Conservation (phyloP, 2,113 vertebrate genomes). For the Phaethon lepturus region DNA sequence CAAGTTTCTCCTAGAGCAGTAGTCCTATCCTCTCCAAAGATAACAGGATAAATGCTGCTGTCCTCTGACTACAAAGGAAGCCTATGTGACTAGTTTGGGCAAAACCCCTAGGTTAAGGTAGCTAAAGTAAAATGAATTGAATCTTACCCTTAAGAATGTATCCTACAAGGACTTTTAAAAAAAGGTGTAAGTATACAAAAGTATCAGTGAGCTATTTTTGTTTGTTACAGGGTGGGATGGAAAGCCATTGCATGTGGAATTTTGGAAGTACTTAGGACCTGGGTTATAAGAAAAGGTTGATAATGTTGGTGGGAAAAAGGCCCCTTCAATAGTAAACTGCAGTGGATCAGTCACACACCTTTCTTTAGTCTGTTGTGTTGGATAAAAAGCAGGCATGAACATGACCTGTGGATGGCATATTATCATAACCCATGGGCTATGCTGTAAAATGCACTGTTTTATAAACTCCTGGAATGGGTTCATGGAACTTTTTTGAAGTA, state of each 20-base stretch:
- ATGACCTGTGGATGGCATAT: constrained; percentile 63
- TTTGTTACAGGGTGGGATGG: not conserved
- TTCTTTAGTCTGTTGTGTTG: constrained; percentile 49
- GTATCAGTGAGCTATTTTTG: not conserved
- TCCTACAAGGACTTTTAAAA: not conserved
- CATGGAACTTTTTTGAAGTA: constrained; percentile 15
- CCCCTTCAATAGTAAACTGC: not conserved
- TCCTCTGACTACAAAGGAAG: not conserved
- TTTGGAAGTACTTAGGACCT: constrained; percentile 53
- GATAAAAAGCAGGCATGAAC: constrained; percentile 69
- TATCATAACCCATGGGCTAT: constrained; percentile 58
- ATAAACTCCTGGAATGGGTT: constrained; percentile 68
- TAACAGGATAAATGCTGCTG: not conserved
- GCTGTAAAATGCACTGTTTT: constrained; percentile 50
- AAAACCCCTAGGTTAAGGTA: not conserved
- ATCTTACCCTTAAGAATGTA: not conserved
- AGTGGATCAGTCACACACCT: constrained; percentile 10
- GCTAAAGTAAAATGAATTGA: not conserved
- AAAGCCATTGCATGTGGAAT: constrained; percentile 27
- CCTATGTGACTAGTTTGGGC: not conserved
- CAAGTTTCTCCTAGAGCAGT: not conserved
- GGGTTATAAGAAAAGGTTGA: constrained; percentile 13
- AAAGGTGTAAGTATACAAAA: not conserved
- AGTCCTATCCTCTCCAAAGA: not conserved
- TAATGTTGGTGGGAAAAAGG: constrained; percentile 23